Base-by-base conservation (phyloP, 2,888 invertebrate genomes). In the Mimumesa dahlbomi region DNA sequence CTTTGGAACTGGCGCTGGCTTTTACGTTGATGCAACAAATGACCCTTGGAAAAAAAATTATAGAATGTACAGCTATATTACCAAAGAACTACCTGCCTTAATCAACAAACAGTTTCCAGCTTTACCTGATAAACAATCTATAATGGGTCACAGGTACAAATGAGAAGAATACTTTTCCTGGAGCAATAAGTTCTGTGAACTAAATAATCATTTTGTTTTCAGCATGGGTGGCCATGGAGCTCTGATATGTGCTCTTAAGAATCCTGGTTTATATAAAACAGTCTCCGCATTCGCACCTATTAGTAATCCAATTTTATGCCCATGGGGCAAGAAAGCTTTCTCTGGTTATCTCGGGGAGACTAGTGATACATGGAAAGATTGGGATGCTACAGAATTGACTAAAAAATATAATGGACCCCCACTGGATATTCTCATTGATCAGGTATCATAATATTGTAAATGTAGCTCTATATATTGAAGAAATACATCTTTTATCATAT, bases 141-240 rank as follows among this genome's bases (percentile, higher is more conserved):
- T 96, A 67, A 94, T 94, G 92, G 96, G 96, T 0, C 95, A 96
- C 83, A 94, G 94, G 94, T 94, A 53, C 36, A 5, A 43, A 13
- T 50, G 6, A 43, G 7, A 2, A 13, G 31, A 58, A 22, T 65
- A 4, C 21, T 45, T 57, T 25, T 9, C 11, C 11, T 34, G n/a
- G n/a, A 29, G 21, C 25, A 18, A 22, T 7, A 48, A 21, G 42
- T 62, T 11, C 0, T 4, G 36, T 43, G 1, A 18, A 18, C 4
- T 31, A 18, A 50, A 21, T 22, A 22, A 53, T 19, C 16, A 22
- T 49, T 52, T 53, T 70, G 75, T 75, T 91, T 92, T 46, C 87
- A 98, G 98, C 86, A 99, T 99, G 99, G 99, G 99, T 66, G 99
- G 99, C 19, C 98, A 99, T 90, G 99, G 99, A 25, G 98, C 98